Evolutionary conservation across 2,888 invertebrate species (phyloP).

Genomic region (Polydrusus pterygomalis): DNA sequence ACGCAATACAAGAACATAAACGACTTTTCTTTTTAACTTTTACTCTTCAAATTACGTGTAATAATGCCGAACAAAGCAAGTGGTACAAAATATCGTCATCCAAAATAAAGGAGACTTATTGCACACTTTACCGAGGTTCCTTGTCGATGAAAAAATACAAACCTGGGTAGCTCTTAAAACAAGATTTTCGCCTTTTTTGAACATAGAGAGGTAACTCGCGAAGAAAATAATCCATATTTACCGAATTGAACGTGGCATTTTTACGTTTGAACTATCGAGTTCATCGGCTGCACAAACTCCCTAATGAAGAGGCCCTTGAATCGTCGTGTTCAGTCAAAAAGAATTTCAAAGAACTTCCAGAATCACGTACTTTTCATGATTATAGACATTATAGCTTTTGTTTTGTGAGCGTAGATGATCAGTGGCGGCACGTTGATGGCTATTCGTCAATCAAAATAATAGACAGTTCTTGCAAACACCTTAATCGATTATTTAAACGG

Average conservation of each 20-base stretch:
- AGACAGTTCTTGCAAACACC: too few relatives aligned
- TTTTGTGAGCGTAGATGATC: neutral
- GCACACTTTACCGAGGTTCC: too few relatives aligned
- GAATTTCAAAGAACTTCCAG: slow-evolving; percentile 21
- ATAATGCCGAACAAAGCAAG: slow-evolving; percentile 7
- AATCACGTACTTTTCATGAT: slow-evolving; percentile 8
- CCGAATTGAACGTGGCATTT: too few relatives aligned
- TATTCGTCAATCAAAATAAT: too few relatives aligned
- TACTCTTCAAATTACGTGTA: neutral
- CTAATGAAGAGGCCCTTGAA: slow-evolving; percentile 9
- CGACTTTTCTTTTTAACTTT: neutral
- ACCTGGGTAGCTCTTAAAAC: too few relatives aligned
- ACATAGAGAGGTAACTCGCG: too few relatives aligned
- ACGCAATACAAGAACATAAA: neutral
- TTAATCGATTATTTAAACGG: too few relatives aligned
- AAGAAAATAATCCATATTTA: too few relatives aligned
- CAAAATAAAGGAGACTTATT: slow-evolving; percentile 5
- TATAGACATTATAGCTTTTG: slow-evolving; percentile 17
- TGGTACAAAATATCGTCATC: neutral
- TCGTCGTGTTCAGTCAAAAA: slow-evolving; percentile 9
- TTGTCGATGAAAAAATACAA: neutral
- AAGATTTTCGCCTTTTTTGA: too few relatives aligned
- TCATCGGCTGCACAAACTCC: too few relatives aligned
- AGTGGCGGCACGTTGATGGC: neutral
- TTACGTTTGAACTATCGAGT: too few relatives aligned